These are phyloP conservation scores for Drosophila takahashii DNA, from an alignment of 1,140 invertebrate species.

Conservation along the genomic window DNA sequence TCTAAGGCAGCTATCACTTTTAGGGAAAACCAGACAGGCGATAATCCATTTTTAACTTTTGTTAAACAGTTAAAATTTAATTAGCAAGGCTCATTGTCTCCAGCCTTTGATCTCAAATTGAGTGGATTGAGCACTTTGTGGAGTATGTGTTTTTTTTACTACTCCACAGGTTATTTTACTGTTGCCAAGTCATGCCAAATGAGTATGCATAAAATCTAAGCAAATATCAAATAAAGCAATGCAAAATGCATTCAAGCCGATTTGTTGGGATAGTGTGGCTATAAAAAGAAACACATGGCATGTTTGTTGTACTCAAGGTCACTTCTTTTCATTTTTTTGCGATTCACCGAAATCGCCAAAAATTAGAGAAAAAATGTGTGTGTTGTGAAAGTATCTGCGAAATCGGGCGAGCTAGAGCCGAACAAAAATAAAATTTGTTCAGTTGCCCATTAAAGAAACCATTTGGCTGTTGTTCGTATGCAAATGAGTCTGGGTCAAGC, in stretches of 20 bases:
- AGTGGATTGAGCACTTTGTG: conserved; percentile 37
- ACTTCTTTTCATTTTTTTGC: conserved; percentile 2
- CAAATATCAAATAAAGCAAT: conserved; percentile 60
- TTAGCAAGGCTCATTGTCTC: conserved; percentile 60
- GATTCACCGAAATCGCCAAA: conserved; percentile 57
- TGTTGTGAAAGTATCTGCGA: conserved; percentile 72
- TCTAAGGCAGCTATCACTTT: conserved; percentile 25
- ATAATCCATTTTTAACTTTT: conserved; percentile 46
- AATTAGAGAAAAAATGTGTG: conserved; percentile 32
- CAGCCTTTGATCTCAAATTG: conserved; percentile 44
- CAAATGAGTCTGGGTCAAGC: conserved; percentile 55
- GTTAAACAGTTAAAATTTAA: conserved; percentile 58
- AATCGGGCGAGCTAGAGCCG: conserved; percentile 51
- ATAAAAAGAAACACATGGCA: conserved; percentile 25
- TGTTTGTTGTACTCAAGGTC: conserved; percentile 63
- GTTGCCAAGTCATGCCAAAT: conserved; percentile 65
- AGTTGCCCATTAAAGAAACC: conserved; percentile 60
- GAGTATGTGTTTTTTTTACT: conserved; percentile 8
- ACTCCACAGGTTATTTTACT: conserved; percentile 38
- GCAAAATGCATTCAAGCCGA: conserved; percentile 61
- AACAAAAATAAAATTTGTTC: conserved; percentile 31
- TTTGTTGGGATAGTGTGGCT: conserved; percentile 56
- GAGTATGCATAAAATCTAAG: conserved; percentile 71
- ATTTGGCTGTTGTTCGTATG: conserved; percentile 58
- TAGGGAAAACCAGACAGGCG: conserved; percentile 42